These are phyloP conservation scores for Carlito syrichta DNA, from an alignment of 2,113 vertebrate species.

Conservation along the genomic window DNA sequence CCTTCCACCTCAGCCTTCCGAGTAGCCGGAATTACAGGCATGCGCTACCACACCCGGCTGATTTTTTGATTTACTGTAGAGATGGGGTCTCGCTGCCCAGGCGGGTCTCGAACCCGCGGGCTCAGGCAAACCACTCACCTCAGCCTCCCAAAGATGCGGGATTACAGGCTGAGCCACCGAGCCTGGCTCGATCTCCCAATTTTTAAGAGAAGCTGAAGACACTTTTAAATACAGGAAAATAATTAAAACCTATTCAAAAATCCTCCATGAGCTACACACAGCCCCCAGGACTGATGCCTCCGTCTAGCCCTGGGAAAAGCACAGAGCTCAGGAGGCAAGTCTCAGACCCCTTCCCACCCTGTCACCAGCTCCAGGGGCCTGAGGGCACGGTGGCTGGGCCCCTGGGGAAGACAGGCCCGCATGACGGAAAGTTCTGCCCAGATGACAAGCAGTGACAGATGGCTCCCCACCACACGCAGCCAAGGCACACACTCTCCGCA, in stretches of 20 bases:
- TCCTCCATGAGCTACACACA: neutral
- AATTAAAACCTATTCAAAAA: neutral
- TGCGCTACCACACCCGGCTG: no score
- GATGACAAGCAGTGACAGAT: slow-evolving; percentile 48
- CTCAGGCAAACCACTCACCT: no score
- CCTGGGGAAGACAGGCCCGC: neutral
- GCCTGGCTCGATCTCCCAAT: no score
- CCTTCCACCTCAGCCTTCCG: no score
- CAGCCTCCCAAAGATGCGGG: no score
- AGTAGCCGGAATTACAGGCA: no score
- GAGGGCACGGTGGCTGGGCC: neutral
- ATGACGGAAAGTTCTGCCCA: neutral
- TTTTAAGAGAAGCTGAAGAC: neutral
- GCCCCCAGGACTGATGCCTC: fast-evolving
- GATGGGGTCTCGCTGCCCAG: no score
- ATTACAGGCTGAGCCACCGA: no score
- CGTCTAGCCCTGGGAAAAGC: fast-evolving
- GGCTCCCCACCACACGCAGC: neutral
- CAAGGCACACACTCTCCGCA: neutral
- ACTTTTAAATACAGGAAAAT: neutral
- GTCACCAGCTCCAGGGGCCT: neutral
- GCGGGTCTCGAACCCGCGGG: no score
- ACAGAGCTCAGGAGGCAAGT: neutral
- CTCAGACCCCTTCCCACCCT: neutral
- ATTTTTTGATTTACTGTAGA: no score